These are phyloP conservation scores for Monopis laevigella DNA, from an alignment of 2,888 invertebrate species.

Conservation along the genomic window DNA sequence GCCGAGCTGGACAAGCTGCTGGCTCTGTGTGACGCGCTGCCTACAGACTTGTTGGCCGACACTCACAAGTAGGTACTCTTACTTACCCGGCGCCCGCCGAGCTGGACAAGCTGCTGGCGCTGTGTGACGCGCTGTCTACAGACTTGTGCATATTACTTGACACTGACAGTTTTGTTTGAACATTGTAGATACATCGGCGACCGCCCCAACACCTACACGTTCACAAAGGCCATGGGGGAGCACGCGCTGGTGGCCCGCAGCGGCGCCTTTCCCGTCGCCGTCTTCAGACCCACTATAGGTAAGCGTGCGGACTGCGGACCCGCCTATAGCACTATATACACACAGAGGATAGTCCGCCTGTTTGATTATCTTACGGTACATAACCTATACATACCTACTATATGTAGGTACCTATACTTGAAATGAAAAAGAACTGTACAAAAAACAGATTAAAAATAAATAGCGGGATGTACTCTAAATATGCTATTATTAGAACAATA, in stretches of 20 bases:
- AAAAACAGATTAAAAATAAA: no score
- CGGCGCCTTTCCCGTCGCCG: conserved; percentile 72
- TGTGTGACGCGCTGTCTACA: conserved; percentile 69
- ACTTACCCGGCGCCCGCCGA: conserved; percentile 73
- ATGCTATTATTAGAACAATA: no score
- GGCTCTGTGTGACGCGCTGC: conserved; percentile 68
- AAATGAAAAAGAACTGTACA: no score
- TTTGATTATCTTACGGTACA: not conserved
- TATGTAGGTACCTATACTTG: no score
- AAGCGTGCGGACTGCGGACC: conserved; percentile 17
- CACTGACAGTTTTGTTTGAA: no score
- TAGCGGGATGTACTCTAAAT: no score
- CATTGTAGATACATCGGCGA: conserved; percentile 63
- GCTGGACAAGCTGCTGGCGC: conserved; percentile 69
- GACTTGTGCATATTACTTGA: no score
- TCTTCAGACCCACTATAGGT: conserved; percentile 89
- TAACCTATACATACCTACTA: no score
- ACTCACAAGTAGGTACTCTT: conserved; percentile 74
- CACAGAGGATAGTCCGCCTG: no score
- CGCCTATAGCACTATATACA: no score
- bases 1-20: conserved; percentile 71
- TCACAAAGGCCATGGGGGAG: conserved; percentile 88
- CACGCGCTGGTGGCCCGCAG: conserved; percentile 73
- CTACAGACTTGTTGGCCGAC: conserved; percentile 59
- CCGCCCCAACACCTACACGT: conserved; percentile 91